A percentile compares a stretch with the other conserved stretches of the same genome.
Conservation (phyloP, 2,797 vertebrate species). For the Zenarchopterus dispar region DNA sequence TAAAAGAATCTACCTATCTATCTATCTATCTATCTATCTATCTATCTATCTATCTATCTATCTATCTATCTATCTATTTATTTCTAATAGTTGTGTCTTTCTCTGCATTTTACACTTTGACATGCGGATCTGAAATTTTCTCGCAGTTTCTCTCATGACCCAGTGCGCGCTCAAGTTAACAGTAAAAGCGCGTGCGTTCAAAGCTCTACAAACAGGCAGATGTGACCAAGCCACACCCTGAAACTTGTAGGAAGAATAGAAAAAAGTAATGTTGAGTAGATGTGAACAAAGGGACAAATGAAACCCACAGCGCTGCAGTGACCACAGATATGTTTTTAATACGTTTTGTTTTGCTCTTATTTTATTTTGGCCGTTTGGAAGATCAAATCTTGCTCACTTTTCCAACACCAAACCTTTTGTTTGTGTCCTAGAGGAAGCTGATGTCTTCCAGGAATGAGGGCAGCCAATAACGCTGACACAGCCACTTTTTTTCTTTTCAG, state of each 20-base stretch:
- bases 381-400: background rate
- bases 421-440: constrained; percentile 10
- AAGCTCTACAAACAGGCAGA: constrained; percentile 44
- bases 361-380: constrained; percentile 3
- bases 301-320: background rate
- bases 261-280: too few relatives aligned
- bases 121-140: too few relatives aligned
- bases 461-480: constrained; percentile 22
- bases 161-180: constrained; percentile 10
- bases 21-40: too few relatives aligned
- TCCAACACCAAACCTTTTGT: constrained; percentile 14
- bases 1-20: too few relatives aligned
- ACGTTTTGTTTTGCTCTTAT: background rate
- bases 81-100: too few relatives aligned
- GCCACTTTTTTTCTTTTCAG: constrained; percentile 2
- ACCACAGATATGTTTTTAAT: background rate
- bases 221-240: constrained; percentile 63
- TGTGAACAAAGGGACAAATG: background rate
- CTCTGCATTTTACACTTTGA: too few relatives aligned
- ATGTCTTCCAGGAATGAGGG: constrained; percentile 29
- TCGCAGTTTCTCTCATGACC: constrained; percentile 3
- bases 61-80: too few relatives aligned
- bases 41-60: too few relatives aligned
- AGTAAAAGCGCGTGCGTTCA: constrained; percentile 19
- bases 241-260: constrained; percentile 1